Base-by-base conservation (phyloP, 2,888 invertebrate species). In the Amphipoea lucens region DNA sequence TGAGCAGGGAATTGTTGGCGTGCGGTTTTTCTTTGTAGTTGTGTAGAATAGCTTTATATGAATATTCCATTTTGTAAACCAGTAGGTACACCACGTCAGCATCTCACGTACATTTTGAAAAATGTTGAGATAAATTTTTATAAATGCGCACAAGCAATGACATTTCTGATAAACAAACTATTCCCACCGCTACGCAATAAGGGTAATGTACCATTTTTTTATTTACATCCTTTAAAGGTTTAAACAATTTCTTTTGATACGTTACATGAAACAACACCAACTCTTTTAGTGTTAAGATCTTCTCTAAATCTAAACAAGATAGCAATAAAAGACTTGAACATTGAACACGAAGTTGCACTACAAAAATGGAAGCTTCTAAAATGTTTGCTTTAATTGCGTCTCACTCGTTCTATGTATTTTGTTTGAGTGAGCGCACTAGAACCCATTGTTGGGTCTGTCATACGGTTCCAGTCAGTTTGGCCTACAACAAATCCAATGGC, bases 401-500 rank as follows among this genome's bases (percentile, higher is more conserved):
- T 96, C 74, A 97, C 96, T 84, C 97, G 96, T 92, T 98, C 98
- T 90, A 99, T 98, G 95, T 99, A 99, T 97, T 99, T 99, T 87
- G 99, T 99, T 95, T 98, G 98, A 80, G 99, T 99, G 72, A 99
- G 98, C 23, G 99, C 99, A 91, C 98, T 98, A 91, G 98, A 98
- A 7, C 99, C 99, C 94, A 98, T 98, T 48, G 98, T 98, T 4
- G 99, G 98, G 95, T 99, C 99, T 95, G 99, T 99, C 98, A 99
- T 99, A 88, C 99, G 97, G 86, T 98, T 98, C 99, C 99, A 99
- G 94, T 99, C 98, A 0, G 99, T 99, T 92, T 99, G 99, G 1
- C 99, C 99, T 81, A 99, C 99, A 74, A 99, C 99, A 96, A 99
- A 99, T 42, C 99, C 99, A 85, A 99, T 98, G 48, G 99, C 99